phyloP scores from a whole-genome alignment of 23 tunicate genomes.

The Botrylloides violaceus region DNA sequence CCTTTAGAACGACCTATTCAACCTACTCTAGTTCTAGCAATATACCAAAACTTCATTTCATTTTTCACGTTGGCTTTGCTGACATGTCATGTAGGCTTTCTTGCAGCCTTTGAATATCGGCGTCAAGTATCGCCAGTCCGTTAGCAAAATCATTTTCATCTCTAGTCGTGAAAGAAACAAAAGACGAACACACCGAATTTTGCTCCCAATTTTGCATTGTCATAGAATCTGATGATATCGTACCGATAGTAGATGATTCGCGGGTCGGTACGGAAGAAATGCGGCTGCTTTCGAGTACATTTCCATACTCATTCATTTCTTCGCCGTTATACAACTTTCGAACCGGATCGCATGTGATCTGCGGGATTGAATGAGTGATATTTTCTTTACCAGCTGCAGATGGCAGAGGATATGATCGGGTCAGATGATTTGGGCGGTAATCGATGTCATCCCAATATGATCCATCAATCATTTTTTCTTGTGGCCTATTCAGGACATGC shows the following conservation, averaged over 20 bases:
- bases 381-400: slow-evolving; percentile 1
- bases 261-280: slow-evolving; percentile 13
- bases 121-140: slow-evolving; percentile 73
- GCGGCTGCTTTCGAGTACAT: slow-evolving; percentile 5
- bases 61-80: background rate
- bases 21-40: too few species aligned
- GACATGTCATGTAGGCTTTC: slow-evolving; percentile 32
- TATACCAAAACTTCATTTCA: too few species aligned
- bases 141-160: slow-evolving; percentile 65
- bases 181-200: slow-evolving; percentile 36
- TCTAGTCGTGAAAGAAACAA: slow-evolving; percentile 38
- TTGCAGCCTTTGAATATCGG: slow-evolving; percentile 59
- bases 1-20: too few species aligned
- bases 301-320: background rate
- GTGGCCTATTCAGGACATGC: slow-evolving; percentile 7
- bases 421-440: background rate
- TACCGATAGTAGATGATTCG: background rate
- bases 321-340: background rate
- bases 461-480: background rate
- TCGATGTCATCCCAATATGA: background rate
- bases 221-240: background rate
- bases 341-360: background rate
- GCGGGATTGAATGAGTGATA: background rate
- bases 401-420: slow-evolving; percentile 3
- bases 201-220: background rate